Evolutionary conservation across 2,888 invertebrate genomes (phyloP).

Genomic region (Oxyteleia sp.): DNA sequence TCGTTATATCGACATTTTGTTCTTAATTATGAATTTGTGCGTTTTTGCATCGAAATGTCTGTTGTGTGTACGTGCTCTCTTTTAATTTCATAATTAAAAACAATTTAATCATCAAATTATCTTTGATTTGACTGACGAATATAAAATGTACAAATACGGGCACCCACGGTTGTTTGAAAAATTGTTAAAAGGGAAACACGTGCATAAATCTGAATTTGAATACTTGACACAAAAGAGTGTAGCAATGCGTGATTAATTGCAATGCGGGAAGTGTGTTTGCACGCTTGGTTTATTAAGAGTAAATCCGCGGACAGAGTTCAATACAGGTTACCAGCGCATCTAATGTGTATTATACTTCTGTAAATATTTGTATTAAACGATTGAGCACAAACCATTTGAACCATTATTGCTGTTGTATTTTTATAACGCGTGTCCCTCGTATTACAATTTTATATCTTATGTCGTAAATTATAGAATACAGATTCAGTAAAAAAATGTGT

Average conservation of each 20-base stretch:
- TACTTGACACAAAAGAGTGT: constrained; percentile 59
- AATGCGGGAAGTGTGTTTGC: constrained; percentile 54
- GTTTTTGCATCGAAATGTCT: neutral
- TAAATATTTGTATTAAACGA: constrained; percentile 41
- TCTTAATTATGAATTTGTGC: neutral
- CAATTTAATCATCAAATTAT: constrained; percentile 8
- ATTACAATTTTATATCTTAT: no score
- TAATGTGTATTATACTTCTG: constrained; percentile 45
- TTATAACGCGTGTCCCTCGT: neutral
- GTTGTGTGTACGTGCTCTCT: neutral
- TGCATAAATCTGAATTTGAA: constrained; percentile 50
- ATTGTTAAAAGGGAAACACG: constrained; percentile 29
- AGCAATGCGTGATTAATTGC: constrained; percentile 66
- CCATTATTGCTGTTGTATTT: constrained; percentile 17
- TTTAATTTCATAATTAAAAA: constrained; percentile 6
- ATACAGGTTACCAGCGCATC: constrained; percentile 46
- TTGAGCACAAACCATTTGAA: neutral
- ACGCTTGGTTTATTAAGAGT: constrained; percentile 68
- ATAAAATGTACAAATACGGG: constrained; percentile 1
- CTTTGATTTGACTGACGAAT: neutral
- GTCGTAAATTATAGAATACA: neutral
- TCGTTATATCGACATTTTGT: constrained; percentile 27
- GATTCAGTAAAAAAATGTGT: no score
- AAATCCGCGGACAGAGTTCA: constrained; percentile 55
- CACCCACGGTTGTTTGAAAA: constrained; percentile 8